Evolutionary conservation across 2,888 invertebrate genomes (phyloP).

Genomic region (Globia sparganii): DNA sequence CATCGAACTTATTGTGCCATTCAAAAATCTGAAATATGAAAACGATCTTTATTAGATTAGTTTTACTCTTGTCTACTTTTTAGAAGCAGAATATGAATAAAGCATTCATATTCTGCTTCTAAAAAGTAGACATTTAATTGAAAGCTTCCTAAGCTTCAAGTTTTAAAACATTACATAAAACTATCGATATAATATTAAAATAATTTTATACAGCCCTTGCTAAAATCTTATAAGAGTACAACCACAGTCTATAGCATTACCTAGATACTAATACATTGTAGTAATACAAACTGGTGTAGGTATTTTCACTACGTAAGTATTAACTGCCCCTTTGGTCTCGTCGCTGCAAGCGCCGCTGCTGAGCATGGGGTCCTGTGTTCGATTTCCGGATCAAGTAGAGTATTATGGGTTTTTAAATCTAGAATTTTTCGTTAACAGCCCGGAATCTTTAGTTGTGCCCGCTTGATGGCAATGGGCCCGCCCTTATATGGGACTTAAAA

Average conservation of each 20-base stretch:
- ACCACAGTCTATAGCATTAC: background rate
- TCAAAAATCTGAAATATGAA: background rate
- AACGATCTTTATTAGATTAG: background rate
- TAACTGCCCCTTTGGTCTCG: background rate
- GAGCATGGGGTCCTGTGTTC: background rate
- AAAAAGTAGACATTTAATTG: background rate
- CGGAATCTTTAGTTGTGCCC: background rate
- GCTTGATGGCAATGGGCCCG: background rate
- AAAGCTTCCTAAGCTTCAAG: background rate
- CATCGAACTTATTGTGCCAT: accelerated
- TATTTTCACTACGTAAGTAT: constrained; percentile 4
- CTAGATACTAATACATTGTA: constrained; percentile 42
- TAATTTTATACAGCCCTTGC: constrained; percentile 26
- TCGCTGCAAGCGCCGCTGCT: background rate
- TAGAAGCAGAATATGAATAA: too few species aligned
- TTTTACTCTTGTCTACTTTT: too few species aligned
- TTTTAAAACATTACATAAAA: background rate
- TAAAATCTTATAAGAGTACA: constrained; percentile 8
- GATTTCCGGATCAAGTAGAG: background rate
- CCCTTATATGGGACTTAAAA: background rate
- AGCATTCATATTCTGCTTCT: background rate
- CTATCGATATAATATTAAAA: constrained; percentile 37
- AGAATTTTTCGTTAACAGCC: background rate
- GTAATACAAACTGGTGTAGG: background rate
- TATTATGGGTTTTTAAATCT: background rate